A percentile compares a stretch with the other conserved stretches of the same genome.
Evolutionary conservation across 2,888 invertebrate genomes (phyloP).

Genomic region (Acheta domesticus): DNA sequence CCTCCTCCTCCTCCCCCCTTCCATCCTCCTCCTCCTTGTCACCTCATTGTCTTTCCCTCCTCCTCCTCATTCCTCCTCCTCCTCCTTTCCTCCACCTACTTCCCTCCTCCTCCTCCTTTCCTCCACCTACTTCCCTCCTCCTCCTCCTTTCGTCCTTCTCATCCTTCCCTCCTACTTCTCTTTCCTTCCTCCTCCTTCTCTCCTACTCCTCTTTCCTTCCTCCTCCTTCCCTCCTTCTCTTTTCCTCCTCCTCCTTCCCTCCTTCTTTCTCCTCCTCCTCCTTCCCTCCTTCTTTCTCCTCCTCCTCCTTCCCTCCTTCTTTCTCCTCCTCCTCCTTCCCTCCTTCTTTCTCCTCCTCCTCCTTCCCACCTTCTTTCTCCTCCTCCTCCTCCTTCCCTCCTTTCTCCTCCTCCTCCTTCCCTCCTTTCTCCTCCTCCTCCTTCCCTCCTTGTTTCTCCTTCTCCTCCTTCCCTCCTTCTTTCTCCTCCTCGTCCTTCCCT

Average conservation of each 20-base stretch:
- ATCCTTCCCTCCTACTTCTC: too few species aligned
- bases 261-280: not conserved
- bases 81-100: too few species aligned
- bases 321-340: not conserved
- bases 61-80: not conserved
- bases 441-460: not conserved
- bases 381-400: not conserved
- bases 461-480: not conserved
- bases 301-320: not conserved
- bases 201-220: too few species aligned
- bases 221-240: not conserved
- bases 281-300: too few species aligned
- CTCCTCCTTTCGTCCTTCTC: not conserved
- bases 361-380: not conserved
- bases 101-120: too few species aligned
- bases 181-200: too few species aligned
- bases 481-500: not conserved
- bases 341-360: not conserved
- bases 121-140: too few species aligned
- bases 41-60: not conserved
- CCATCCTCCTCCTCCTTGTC: not conserved
- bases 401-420: too few species aligned
- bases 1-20: not conserved
- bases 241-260: not conserved
- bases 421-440: too few species aligned